These are phyloP conservation scores for Opisthograptis luteolata DNA, from an alignment of 2,888 invertebrate species.

Conservation along the genomic window DNA sequence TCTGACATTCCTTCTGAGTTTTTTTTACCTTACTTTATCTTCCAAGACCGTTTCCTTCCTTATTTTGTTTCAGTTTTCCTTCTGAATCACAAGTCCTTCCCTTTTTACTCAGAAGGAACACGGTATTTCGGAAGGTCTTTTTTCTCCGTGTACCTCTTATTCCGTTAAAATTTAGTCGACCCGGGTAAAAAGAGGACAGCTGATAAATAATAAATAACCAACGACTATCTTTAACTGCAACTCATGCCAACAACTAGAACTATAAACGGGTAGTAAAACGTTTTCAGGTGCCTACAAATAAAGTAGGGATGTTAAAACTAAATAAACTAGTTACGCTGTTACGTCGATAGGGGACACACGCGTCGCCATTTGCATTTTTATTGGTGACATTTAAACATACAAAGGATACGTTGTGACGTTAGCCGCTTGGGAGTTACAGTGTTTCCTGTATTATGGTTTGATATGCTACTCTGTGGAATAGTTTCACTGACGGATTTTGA, in stretches of 20 bases:
- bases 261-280: neutral
- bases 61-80: no score
- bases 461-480: conserved; percentile 2
- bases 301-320: conserved; percentile 46
- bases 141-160: no score
- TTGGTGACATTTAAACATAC: conserved; percentile 77
- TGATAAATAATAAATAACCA: no score
- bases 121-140: no score
- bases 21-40: no score
- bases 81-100: no score
- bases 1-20: no score
- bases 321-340: conserved; percentile 72
- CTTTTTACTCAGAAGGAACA: no score
- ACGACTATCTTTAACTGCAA: neutral
- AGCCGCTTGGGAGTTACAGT: conserved; percentile 47
- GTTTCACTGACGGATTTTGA: no score
- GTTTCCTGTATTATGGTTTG: conserved; percentile 35
- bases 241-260: neutral
- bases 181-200: no score
- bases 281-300: conserved; percentile 22
- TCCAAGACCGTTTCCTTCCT: no score
- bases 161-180: no score
- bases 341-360: conserved; percentile 61
- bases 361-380: conserved; percentile 77
- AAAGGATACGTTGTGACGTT: conserved; percentile 58